These are phyloP conservation scores for Pyrrhia umbra DNA, from an alignment of 2,888 invertebrate species.

Conservation along the genomic window DNA sequence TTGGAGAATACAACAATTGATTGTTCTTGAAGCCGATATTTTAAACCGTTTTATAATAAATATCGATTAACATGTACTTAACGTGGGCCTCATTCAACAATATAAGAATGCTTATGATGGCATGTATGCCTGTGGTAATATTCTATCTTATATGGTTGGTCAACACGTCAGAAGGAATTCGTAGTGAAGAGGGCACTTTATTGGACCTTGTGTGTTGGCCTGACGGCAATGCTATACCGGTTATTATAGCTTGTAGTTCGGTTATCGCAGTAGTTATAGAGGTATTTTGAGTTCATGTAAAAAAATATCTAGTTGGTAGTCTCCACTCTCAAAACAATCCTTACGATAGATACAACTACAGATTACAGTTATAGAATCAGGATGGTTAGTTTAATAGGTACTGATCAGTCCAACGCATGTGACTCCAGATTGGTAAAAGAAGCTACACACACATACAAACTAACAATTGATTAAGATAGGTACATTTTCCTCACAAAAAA, in stretches of 20 bases:
- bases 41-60: neutral
- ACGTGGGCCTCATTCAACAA: slow-evolving; percentile 88
- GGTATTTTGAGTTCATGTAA: slow-evolving; percentile 69
- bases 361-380: too few species aligned
- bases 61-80: slow-evolving; percentile 73
- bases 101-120: slow-evolving; percentile 84
- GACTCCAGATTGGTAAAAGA: too few species aligned
- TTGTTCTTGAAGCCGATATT: neutral
- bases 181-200: slow-evolving; percentile 85
- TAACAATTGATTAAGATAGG: too few species aligned
- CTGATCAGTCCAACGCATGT: too few species aligned
- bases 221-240: slow-evolving; percentile 87
- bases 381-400: too few species aligned
- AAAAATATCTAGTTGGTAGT: too few species aligned
- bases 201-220: slow-evolving; percentile 87
- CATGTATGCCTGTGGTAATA: slow-evolving; percentile 85
- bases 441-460: too few species aligned
- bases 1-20: too few species aligned
- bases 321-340: too few species aligned
- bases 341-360: too few species aligned
- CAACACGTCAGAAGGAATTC: slow-evolving; percentile 85
- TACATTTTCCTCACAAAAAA: too few species aligned
- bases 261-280: slow-evolving; percentile 85
- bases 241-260: slow-evolving; percentile 83
- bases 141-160: slow-evolving; percentile 87